phyloP scores from a whole-genome alignment of 2,113 vertebrate genomes.

The Nothobranchius furzeri region DNA sequence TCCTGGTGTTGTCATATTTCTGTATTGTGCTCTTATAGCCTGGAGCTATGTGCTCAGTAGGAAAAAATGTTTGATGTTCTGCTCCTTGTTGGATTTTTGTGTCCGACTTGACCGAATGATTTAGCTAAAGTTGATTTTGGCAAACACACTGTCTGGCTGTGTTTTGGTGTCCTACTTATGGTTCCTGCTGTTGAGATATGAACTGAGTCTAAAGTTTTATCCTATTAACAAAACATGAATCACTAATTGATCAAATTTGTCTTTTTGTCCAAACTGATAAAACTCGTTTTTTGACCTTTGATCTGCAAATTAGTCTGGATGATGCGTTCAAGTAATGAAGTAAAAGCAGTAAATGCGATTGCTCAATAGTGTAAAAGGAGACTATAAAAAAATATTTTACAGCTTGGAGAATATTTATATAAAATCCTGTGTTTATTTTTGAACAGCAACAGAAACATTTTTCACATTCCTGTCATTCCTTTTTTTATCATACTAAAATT shows the following conservation, averaged over 20 bases:
- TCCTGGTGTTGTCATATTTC: conserved; percentile 71
- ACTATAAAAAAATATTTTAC: not conserved
- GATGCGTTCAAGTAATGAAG: not conserved
- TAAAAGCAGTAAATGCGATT: not conserved
- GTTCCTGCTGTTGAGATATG: not conserved
- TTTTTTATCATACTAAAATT: conserved; percentile 65
- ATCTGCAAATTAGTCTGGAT: not conserved
- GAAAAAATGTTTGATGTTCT: conserved; percentile 42
- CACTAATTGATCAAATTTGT: too few species aligned
- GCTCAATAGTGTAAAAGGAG: not conserved
- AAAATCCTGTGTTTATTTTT: conserved; percentile 3
- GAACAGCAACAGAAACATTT: conserved; percentile 51
- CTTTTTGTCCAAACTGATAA: too few species aligned
- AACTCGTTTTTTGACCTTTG: not conserved
- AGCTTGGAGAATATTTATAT: not conserved
- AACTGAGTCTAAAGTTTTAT: too few species aligned
- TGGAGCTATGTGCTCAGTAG: conserved; percentile 42
- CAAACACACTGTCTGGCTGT: not conserved
- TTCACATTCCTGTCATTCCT: conserved; percentile 80
- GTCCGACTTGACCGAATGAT: not conserved
- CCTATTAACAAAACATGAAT: too few species aligned
- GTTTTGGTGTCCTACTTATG: not conserved
- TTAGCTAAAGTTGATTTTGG: not conserved
- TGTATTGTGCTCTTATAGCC: conserved; percentile 64
- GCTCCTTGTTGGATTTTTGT: conserved; percentile 6